Evolutionary conservation across 2,888 invertebrate species (phyloP).

Genomic region (Theretra japonica): DNA sequence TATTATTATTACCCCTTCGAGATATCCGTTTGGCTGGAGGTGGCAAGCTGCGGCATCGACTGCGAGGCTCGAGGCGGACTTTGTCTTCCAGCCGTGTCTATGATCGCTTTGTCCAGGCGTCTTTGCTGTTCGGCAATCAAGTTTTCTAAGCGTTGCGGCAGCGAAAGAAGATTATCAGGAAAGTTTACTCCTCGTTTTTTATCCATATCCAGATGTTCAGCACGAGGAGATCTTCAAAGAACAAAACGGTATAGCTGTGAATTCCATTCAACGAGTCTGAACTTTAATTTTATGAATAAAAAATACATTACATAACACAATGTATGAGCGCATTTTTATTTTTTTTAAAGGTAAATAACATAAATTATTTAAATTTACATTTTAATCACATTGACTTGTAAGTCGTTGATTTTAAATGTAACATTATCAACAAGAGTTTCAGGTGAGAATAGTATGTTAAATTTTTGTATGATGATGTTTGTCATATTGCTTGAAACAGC

Average conservation of each 20-base stretch:
- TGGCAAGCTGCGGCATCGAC: conserved; percentile 65
- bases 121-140: conserved; percentile 65
- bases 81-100: conserved; percentile 61
- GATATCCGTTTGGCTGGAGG: conserved; percentile 48
- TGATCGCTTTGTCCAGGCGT: conserved; percentile 59
- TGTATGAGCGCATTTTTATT: no score
- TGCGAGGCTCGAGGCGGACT: conserved; percentile 61
- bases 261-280: background rate
- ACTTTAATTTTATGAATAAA: background rate
- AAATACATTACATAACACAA: no score
- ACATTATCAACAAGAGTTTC: background rate
- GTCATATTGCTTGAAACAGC: background rate
- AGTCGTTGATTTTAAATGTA: background rate
- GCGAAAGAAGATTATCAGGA: conserved; percentile 63
- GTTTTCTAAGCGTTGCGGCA: conserved; percentile 67
- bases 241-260: background rate
- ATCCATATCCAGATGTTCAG: conserved; percentile 50
- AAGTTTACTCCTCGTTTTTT: conserved; percentile 71
- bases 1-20: conserved; percentile 48
- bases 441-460: no score
- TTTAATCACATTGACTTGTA: background rate
- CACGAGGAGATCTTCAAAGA: conserved; percentile 52
- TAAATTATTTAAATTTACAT: no score
- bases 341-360: no score
- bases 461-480: no score